phyloP scores from a whole-genome alignment of 2,113 vertebrate genomes.

The Seriola aureovittata region DNA sequence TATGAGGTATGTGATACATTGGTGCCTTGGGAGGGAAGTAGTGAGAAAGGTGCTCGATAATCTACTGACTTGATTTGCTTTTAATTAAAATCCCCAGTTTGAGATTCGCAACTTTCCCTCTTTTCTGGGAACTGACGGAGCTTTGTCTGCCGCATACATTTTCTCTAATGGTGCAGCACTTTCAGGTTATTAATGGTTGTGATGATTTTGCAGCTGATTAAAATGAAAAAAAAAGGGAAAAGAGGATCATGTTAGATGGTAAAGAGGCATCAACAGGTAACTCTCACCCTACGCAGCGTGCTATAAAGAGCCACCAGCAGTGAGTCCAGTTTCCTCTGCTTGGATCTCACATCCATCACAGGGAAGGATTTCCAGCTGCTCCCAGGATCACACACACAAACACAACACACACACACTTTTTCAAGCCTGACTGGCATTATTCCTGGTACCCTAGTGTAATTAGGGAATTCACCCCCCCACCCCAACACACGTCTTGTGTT shows the following conservation, averaged over 20 bases:
- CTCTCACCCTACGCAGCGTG: neutral
- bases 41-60: neutral
- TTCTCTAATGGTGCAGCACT: neutral
- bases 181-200: neutral
- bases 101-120: neutral
- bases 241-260: no score
- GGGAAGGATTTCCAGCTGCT: neutral
- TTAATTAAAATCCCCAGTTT: slow-evolving; percentile 5
- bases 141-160: neutral
- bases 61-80: neutral
- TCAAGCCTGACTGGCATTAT: neutral
- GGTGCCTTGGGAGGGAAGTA: neutral
- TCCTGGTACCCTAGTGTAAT: slow-evolving; percentile 24
- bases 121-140: neutral
- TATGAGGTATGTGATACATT: neutral
- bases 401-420: neutral
- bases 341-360: neutral
- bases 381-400: neutral
- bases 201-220: neutral
- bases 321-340: neutral
- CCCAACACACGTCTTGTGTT: neutral
- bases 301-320: neutral
- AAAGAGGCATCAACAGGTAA: neutral
- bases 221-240: neutral
- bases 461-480: slow-evolving; percentile 25